Evolutionary conservation across 92 coral and sea anemone genomes (phyloP), one percentile per base, ranked within the genome.

Genomic region (Paragorgia papillata): DNA sequence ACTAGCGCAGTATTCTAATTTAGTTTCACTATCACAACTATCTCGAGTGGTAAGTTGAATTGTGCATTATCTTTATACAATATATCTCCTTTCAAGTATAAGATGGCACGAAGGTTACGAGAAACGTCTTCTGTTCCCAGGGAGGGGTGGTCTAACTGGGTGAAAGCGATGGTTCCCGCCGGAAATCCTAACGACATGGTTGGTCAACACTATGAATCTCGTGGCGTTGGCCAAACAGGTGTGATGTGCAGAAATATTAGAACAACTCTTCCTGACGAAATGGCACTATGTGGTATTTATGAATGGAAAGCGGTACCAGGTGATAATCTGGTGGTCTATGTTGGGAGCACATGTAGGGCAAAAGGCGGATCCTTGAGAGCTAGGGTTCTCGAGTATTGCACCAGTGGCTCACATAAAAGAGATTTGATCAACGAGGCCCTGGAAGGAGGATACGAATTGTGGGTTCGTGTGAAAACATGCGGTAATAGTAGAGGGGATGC

Each of bases 341-440:
- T 88, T 61, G 92, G 92, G 9, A 81, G 92, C 34, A 88, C 92
- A 0, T 85, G 87, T 70, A 32, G 87, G 35, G 27, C 2, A 3
- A 81, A 66, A 65, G 73, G 73, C 1, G 87, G 84, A 20, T 79
- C 86, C 25, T 20, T 88, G 33, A 19, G 44, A 66, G 17, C 9
- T 26, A 62, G 92, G 57, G n/a, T n/a, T n/a, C n/a, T n/a, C n/a
- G n/a, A 50, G 41, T 88, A 88, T 62, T 85, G 85, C 74, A 60
- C 2, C 2, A n/a, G 46, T 32, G 85, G 85, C 1, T 57, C 69
- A 27, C 89, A 88, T 37, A 85, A 85, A 29, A 2, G 0, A 8
- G 40, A n/a, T 27, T 37, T n/a, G 13, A 87, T 88, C 9, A 73
- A 85, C 41, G 40, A 66, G 1, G 83, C 87, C 17, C 57, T 88